Conservation (phyloP, 2,888 invertebrate species). For the Zelleria hepariella region DNA sequence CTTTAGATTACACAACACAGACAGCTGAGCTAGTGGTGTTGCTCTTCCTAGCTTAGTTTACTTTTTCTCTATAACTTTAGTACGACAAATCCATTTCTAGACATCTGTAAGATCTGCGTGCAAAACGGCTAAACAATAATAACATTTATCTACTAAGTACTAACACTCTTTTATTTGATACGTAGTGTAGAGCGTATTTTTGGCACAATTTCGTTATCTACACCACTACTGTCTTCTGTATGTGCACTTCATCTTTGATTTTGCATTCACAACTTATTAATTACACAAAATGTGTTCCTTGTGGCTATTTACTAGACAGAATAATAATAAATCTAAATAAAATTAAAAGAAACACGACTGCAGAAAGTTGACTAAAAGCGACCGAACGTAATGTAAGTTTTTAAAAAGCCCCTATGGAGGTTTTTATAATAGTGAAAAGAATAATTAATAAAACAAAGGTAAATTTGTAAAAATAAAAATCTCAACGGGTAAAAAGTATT, state of each 20-base stretch:
- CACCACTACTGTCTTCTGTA: background rate
- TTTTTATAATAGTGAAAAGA: constrained; percentile 62
- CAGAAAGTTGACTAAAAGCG: constrained; percentile 52
- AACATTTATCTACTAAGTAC: too few relatives aligned
- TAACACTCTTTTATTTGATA: too few relatives aligned
- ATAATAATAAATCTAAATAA: constrained; percentile 44
- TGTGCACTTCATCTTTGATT: background rate
- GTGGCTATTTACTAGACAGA: constrained; percentile 30
- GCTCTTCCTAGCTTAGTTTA: too few relatives aligned
- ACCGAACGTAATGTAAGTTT: constrained; percentile 66
- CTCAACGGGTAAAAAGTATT: constrained; percentile 67
- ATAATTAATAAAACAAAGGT: constrained; percentile 57
- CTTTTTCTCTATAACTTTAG: too few relatives aligned
- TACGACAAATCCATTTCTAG: too few relatives aligned
- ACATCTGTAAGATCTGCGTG: too few relatives aligned
- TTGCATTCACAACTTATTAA: background rate
- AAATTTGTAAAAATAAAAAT: constrained; percentile 64
- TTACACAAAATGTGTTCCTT: background rate
- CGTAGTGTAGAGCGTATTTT: too few relatives aligned
- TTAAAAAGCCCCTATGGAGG: constrained; percentile 69
- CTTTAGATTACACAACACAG: too few relatives aligned
- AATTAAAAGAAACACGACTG: constrained; percentile 43
- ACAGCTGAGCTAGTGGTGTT: too few relatives aligned
- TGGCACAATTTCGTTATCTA: too few relatives aligned
- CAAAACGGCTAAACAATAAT: too few relatives aligned